A percentile compares a stretch with the other conserved stretches of the same genome.
phyloP scores from a whole-genome alignment of 2,888 invertebrate species.

The Laspeyria flexula region DNA sequence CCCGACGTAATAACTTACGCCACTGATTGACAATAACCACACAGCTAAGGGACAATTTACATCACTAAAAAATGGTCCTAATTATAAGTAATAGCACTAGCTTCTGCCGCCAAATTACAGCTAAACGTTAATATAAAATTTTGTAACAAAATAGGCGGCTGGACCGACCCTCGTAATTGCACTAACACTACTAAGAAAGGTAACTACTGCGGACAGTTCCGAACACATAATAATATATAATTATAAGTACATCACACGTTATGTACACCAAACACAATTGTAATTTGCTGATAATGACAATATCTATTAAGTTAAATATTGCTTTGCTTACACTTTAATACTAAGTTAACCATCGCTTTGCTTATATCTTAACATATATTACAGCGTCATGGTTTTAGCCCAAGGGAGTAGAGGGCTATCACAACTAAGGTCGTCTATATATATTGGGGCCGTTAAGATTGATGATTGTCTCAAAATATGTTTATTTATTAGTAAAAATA shows the following conservation, averaged over 20 bases:
- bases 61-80: slow-evolving; percentile 33
- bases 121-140: slow-evolving; percentile 35
- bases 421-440: no score
- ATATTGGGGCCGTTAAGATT: no score
- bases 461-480: no score
- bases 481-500: no score
- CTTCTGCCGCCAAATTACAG: slow-evolving; percentile 15
- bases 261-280: slow-evolving; percentile 10
- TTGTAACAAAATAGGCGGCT: slow-evolving; percentile 21
- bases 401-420: no score
- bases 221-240: no score
- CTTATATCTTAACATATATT: no score
- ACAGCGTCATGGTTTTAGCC: no score
- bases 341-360: no score
- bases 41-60: slow-evolving; percentile 12
- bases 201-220: slow-evolving; percentile 31
- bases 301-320: neutral
- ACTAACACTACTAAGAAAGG: slow-evolving; percentile 33
- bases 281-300: slow-evolving; percentile 6
- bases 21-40: slow-evolving; percentile 5
- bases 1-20: slow-evolving; percentile 3
- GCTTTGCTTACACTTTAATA: neutral
- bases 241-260: slow-evolving; percentile 7
- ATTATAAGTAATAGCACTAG: slow-evolving; percentile 43
- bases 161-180: slow-evolving; percentile 5